These are phyloP conservation scores for Triplophysa rosa DNA, from an alignment of 2,113 vertebrate species.

Conservation along the genomic window DNA sequence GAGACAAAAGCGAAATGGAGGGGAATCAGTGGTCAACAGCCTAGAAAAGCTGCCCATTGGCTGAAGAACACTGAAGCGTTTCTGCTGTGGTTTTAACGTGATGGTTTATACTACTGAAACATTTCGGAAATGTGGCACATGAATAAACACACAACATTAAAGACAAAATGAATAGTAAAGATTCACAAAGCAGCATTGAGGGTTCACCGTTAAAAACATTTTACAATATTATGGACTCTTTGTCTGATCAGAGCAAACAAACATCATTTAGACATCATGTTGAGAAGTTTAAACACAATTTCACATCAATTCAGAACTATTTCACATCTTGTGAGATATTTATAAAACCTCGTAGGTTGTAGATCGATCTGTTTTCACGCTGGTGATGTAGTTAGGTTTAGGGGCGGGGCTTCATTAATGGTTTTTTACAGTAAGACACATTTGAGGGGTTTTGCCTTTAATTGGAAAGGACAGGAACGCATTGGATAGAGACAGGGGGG, in stretches of 20 bases:
- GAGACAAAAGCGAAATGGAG: not conserved
- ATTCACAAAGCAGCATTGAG: too few relatives aligned
- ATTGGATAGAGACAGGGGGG: too few relatives aligned
- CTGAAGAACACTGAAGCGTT: not conserved
- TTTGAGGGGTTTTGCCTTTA: too few relatives aligned
- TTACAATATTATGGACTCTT: not conserved
- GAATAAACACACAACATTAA: too few relatives aligned
- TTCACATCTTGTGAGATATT: slow-evolving; percentile 53
- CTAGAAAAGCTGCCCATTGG: not conserved
- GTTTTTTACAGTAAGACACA: too few relatives aligned
- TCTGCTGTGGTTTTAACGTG: not conserved
- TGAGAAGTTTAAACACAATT: slow-evolving; percentile 49
- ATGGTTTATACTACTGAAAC: too few relatives aligned
- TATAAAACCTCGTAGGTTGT: not conserved
- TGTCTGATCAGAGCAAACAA: slow-evolving; percentile 5
- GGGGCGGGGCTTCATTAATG: too few relatives aligned
- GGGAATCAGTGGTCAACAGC: not conserved
- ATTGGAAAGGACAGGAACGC: too few relatives aligned
- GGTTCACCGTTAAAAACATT: not conserved
- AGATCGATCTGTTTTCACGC: slow-evolving; percentile 16
- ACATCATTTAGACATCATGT: slow-evolving; percentile 61
- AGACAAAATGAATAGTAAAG: too few relatives aligned
- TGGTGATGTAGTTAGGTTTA: slow-evolving; percentile 7
- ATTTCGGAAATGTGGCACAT: too few relatives aligned
- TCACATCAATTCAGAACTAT: too few relatives aligned